These are phyloP conservation scores for Pogoniulus pusillus DNA, from an alignment of 2,797 vertebrate species.

Conservation along the genomic window DNA sequence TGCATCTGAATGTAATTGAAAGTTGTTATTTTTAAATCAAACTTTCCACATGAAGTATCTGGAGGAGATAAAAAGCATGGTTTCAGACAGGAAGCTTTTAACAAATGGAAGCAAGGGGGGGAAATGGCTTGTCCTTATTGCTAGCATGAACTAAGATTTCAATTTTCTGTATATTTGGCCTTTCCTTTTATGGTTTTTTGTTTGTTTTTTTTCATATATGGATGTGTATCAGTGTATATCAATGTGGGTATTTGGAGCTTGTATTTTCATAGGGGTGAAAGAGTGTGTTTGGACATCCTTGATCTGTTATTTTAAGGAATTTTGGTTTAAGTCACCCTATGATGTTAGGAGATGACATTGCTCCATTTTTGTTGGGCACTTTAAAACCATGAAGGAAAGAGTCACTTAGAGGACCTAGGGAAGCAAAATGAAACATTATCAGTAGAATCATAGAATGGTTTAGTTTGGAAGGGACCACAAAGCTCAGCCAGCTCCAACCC, in stretches of 20 bases:
- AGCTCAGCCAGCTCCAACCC: no score
- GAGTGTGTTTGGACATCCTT: not conserved
- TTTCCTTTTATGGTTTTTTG: no score
- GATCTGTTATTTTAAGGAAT: not conserved
- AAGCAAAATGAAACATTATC: constrained; percentile 81
- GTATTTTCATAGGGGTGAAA: not conserved
- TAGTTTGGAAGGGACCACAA: no score
- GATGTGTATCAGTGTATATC: not conserved
- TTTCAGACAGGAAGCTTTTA: not conserved
- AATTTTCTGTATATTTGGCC: not conserved
- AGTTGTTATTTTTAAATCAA: not conserved
- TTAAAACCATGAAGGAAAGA: constrained; percentile 50
- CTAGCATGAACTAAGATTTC: not conserved
- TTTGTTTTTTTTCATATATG: not conserved
- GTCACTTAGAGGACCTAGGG: constrained; percentile 72
- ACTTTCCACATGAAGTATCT: not conserved
- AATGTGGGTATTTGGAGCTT: not conserved
- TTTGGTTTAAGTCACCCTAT: constrained; percentile 40
- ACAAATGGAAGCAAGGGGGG: not conserved
- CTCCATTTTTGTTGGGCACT: constrained; percentile 56
- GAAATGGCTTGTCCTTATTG: not conserved
- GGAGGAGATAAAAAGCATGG: not conserved
- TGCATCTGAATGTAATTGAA: not conserved
- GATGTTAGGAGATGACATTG: constrained; percentile 22
- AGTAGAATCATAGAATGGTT: not conserved